Conservation (phyloP, 2,888 invertebrate species). For the Chrysodeixis includens region DNA sequence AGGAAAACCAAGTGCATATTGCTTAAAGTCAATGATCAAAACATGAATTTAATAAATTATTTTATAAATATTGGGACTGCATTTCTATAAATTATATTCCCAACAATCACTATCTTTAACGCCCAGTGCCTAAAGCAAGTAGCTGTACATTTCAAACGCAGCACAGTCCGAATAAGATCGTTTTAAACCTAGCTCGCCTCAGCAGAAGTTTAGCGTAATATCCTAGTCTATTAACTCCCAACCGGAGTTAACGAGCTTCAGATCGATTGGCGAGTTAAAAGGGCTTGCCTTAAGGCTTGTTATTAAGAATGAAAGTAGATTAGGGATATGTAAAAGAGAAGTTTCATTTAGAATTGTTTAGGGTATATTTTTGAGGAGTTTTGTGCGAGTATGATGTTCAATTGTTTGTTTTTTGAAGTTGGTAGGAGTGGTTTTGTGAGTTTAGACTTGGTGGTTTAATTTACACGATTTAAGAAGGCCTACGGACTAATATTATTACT, state of each 20-base stretch:
- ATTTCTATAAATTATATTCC: too few relatives aligned
- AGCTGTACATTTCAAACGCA: constrained; percentile 26
- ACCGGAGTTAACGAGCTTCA: constrained; percentile 49
- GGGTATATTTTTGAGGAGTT: not conserved
- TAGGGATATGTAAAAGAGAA: not conserved
- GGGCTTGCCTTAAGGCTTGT: not conserved
- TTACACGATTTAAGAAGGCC: too few relatives aligned
- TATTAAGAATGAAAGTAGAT: not conserved
- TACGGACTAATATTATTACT: too few relatives aligned
- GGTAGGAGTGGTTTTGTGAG: too few relatives aligned
- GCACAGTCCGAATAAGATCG: constrained; percentile 43
- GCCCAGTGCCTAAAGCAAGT: constrained; percentile 13
- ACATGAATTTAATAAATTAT: too few relatives aligned
- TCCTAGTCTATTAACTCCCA: constrained; percentile 50
- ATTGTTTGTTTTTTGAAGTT: too few relatives aligned
- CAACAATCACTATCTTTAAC: too few relatives aligned
- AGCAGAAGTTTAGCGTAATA: constrained; percentile 58
- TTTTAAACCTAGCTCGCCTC: constrained; percentile 57
- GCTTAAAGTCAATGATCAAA: too few relatives aligned
- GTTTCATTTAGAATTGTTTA: not conserved
- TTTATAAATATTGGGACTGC: too few relatives aligned
- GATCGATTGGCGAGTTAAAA: constrained; percentile 46
- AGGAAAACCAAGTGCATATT: too few relatives aligned
- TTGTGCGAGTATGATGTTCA: too few relatives aligned
- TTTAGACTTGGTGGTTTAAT: too few relatives aligned